Evolutionary conservation across 2,113 vertebrate species (phyloP).

Genomic region (Todiramphus chloris): DNA sequence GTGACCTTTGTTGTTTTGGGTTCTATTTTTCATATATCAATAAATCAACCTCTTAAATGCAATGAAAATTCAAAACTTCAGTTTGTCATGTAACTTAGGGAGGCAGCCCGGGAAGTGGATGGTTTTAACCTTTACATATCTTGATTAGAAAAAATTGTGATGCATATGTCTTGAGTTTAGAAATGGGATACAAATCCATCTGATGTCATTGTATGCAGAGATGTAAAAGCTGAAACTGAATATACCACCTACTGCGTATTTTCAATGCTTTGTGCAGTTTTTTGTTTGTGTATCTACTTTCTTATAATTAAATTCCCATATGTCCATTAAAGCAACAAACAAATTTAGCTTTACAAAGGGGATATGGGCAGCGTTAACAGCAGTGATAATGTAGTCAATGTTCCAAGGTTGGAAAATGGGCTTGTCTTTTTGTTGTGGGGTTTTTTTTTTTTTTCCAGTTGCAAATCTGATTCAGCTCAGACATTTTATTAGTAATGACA

Average conservation of each 20-base stretch:
- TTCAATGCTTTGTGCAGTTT: background rate
- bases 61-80: slow-evolving; percentile 54
- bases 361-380: background rate
- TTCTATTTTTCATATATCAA: slow-evolving; percentile 25
- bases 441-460: slow-evolving; percentile 4
- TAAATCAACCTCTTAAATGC: slow-evolving; percentile 58
- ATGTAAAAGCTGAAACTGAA: background rate
- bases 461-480: background rate
- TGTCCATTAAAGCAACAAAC: background rate
- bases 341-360: background rate
- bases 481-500: background rate
- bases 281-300: background rate
- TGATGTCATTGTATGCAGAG: background rate
- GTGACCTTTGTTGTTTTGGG: slow-evolving; percentile 60
- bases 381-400: background rate
- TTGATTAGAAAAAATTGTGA: background rate
- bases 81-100: slow-evolving; percentile 35
- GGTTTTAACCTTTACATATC: slow-evolving; percentile 38
- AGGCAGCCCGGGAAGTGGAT: background rate
- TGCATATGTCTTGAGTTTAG: background rate
- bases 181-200: background rate
- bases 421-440: too few species aligned
- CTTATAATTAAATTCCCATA: background rate
- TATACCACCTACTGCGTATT: background rate
- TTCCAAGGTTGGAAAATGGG: background rate